phyloP scores from a whole-genome alignment of 2,888 invertebrate species.

The Axea sp. region DNA sequence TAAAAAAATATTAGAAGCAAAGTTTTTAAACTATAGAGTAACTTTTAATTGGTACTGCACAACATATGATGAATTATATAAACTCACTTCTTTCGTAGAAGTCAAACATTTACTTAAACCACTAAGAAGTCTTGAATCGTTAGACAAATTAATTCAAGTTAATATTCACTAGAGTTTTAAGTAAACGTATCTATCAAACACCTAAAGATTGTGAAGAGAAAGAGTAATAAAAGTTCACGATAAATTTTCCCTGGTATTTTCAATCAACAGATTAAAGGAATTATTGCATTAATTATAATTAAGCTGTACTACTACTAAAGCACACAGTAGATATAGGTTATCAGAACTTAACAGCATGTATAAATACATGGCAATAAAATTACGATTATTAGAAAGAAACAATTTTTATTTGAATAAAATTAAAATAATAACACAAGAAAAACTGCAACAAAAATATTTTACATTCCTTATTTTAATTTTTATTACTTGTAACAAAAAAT shows the following conservation, averaged over 20 bases:
- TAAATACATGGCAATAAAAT: too few species aligned
- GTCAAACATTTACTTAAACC: constrained; percentile 20
- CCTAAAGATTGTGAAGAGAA: not conserved
- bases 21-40: not conserved
- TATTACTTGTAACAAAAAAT: too few species aligned
- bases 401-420: too few species aligned
- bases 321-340: too few species aligned
- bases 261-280: constrained; percentile 3
- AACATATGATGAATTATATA: not conserved
- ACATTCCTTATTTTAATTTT: too few species aligned
- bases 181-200: constrained; percentile 16
- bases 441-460: too few species aligned
- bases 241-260: constrained; percentile 7
- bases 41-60: constrained; percentile 7
- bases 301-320: too few species aligned
- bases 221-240: constrained; percentile 10
- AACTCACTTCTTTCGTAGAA: constrained; percentile 4
- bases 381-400: too few species aligned
- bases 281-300: too few species aligned
- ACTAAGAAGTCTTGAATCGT: constrained; percentile 27
- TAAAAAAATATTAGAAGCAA: too few species aligned
- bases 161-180: constrained; percentile 26
- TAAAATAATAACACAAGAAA: too few species aligned
- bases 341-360: too few species aligned
- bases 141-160: constrained; percentile 34